Conservation (phyloP, 2,888 invertebrate species). For the Poecilobothrus nobilitatus region DNA sequence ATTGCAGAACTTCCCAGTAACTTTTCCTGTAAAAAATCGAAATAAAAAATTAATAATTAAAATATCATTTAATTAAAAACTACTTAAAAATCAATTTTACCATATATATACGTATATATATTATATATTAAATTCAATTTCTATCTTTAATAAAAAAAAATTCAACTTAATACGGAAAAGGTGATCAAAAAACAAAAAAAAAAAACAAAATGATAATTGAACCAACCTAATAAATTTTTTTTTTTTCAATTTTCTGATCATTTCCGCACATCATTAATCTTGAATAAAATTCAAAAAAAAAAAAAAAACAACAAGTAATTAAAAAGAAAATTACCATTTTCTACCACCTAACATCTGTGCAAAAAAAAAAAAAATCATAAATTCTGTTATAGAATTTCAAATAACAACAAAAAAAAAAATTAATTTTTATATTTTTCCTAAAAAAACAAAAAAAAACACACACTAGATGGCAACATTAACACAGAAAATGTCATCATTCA, state of each 20-base stretch:
- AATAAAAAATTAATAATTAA: neutral
- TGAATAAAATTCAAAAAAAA: neutral
- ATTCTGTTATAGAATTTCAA: too few relatives aligned
- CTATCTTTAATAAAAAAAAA: too few relatives aligned
- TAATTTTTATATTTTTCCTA: too few relatives aligned
- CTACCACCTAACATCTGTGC: neutral
- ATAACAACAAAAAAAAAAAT: too few relatives aligned
- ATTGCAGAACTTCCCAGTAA: too few relatives aligned
- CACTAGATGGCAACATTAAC: neutral
- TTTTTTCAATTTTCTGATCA: neutral
- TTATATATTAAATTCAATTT: too few relatives aligned
- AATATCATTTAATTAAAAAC: neutral
- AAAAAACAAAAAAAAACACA: too few relatives aligned
- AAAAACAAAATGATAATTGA: neutral
- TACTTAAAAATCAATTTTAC: neutral
- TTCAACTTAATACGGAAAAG: too few relatives aligned
- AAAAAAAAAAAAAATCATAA: neutral
- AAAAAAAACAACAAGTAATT: neutral
- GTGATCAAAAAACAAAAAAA: neutral
- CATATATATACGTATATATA: too few relatives aligned
- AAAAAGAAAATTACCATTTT: slow-evolving; percentile 1
- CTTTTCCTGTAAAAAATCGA: too few relatives aligned
- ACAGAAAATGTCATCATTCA: slow-evolving; percentile 3
- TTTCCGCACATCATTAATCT: neutral
- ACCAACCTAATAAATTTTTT: neutral